Percentiles rank a stretch among this genome's conserved stretches.
phyloP scores from a whole-genome alignment of 1,140 invertebrate species.

The Heliconius himera region DNA sequence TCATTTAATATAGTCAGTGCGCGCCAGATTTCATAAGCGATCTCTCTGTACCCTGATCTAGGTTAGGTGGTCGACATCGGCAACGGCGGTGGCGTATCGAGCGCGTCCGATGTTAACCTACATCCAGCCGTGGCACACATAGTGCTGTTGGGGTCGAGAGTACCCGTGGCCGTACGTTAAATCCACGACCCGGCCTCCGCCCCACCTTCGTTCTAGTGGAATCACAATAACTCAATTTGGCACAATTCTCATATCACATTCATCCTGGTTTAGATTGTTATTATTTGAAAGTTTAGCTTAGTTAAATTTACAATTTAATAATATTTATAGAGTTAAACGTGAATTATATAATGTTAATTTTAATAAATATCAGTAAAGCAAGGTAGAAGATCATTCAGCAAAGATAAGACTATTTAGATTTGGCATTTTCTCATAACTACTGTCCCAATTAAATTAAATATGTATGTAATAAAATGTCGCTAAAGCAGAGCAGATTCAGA shows the following conservation, averaged over 20 bases:
- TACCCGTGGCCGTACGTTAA: slow-evolving; percentile 61
- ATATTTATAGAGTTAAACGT: neutral
- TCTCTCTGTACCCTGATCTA: slow-evolving; percentile 80
- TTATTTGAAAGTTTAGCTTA: neutral
- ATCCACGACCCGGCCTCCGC: slow-evolving; percentile 70
- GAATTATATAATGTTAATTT: neutral
- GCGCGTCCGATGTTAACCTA: slow-evolving; percentile 80
- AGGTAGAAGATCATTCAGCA: no score
- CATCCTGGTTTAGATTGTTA: neutral
- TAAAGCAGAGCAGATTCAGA: no score
- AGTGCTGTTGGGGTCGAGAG: slow-evolving; percentile 71
- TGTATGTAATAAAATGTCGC: no score
- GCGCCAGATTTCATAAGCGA: slow-evolving; percentile 80
- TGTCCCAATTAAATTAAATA: no score
- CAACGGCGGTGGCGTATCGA: slow-evolving; percentile 73
- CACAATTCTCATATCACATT: neutral
- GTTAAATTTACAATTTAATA: neutral
- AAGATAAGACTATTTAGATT: no score
- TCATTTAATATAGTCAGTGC: slow-evolving; percentile 70
- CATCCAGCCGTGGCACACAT: slow-evolving; percentile 73
- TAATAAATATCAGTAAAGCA: neutral
- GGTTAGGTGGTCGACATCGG: slow-evolving; percentile 78
- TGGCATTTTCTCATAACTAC: no score
- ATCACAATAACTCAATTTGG: slow-evolving; percentile 43
- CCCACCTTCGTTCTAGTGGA: slow-evolving; percentile 44